Evolutionary conservation across 2,113 vertebrate species (phyloP), one percentile per base, ranked within the genome.

Genomic region (Ochotona curzoniae): DNA sequence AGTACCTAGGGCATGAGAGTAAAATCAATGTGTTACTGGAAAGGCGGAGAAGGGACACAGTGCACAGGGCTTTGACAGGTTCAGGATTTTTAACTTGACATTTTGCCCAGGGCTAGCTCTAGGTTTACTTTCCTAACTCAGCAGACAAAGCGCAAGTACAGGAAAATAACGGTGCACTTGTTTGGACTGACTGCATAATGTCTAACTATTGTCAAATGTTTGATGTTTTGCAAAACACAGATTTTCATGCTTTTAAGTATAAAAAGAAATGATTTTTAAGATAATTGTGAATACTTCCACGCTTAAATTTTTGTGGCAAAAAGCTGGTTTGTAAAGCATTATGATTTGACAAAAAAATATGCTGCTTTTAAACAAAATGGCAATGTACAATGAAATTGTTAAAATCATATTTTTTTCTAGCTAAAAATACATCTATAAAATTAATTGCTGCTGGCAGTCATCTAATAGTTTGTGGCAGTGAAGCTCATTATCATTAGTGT

Each of bases 31-130:
- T 76, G 10, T 69, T 44, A 64, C 7, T 21, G 74, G 14, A 79
- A 92, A 92, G 15, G 20, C 8, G 61, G 32, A 71, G 7, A 64
- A 66, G 26, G 17, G 35, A 87, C 28, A 80, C 86, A 87, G 60
- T 84, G 30, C 21, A 71, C 21, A 12, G 32, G 18, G 30, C 30
- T 94, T 63, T 83, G 28, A 49, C 26, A 60, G 30, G 7, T 18
- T 60, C 18, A 74, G 8, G 67, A 54, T 76, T 87, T 87, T 49
- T 26, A 92, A 92, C 51, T 67, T 51, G 60, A 95, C 44, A 44
- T 92, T 93, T 92, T 90, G 61, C 90, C 51, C 35, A 71, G 79
- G 87, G 92, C 54, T 54, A 71, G 66, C 78, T 28, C 21, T 71
- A 5, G 67, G 86, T 61, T 61, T 44, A 17, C 35, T 81, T 64